phyloP scores from a whole-genome alignment of 2,113 vertebrate species.

The Galemys pyrenaicus region DNA sequence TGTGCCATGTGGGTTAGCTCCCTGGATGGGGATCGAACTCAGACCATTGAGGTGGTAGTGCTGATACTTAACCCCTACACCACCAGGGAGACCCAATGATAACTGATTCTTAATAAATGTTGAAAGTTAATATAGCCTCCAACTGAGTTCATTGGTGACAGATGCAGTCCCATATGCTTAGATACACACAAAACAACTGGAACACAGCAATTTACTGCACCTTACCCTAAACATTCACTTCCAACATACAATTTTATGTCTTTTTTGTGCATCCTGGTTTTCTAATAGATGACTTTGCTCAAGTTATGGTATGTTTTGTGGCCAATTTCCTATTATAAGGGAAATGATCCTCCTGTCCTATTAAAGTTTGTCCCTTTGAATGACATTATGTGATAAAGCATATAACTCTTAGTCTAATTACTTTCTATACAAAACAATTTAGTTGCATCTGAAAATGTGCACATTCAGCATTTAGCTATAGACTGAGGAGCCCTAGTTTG shows the following conservation, averaged over 20 bases:
- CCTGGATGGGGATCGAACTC: no score
- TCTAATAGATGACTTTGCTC: not conserved
- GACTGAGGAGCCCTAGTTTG: not conserved
- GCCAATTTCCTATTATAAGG: not conserved
- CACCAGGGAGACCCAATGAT: no score
- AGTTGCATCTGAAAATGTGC: not conserved
- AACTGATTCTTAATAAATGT: not conserved
- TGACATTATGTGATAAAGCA: not conserved
- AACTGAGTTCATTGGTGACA: not conserved
- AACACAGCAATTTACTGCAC: not conserved
- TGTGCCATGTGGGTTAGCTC: no score
- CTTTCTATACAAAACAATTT: not conserved
- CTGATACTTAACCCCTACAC: no score
- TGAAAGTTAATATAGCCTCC: not conserved
- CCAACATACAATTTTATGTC: not conserved
- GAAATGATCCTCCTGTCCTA: not conserved
- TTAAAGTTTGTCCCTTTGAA: not conserved
- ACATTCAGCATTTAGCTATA: not conserved
- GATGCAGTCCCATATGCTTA: not conserved
- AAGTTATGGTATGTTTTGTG: not conserved
- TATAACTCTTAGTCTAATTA: not conserved
- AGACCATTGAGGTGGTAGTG: no score
- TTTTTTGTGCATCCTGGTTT: not conserved
- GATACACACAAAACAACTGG: not conserved
- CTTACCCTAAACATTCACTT: not conserved